Evolutionary conservation across 1,140 invertebrate genomes (phyloP), one percentile per base, ranked within the genome.

Genomic region (Cryptotermes secundus): DNA sequence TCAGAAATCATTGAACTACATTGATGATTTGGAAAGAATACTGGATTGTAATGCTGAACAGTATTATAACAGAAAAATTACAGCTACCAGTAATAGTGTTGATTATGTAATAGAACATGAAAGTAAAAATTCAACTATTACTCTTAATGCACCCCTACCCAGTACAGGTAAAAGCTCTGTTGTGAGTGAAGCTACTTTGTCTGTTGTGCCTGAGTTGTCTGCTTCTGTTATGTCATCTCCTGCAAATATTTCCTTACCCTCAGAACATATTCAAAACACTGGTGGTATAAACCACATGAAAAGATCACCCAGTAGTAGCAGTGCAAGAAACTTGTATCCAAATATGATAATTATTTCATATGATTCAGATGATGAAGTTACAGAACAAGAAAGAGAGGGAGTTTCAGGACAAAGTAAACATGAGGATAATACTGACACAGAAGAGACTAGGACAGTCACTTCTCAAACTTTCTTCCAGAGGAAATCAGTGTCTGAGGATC

Each of bases 141-240:
- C 2, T 72, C 26, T 31, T 26, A 72, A n/a, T 72, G 26, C 59
- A 72, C 26, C 59, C 31, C 6, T 49, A 2, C 26, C 19, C 59
- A 72, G 7, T n/a, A 86, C 79, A 12, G 45, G 82, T 45, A 14
- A 85, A 83, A 19, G 45, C 59, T n/a, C 26, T 72, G 59, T 72
- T 72, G 59, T 31, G n/a, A n/a, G n/a, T 6, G 59, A 72, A 31
- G n/a, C 59, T 72, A 10, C 59, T 31, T n/a, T 31, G 26, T 72
- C 59, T n/a, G 16, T 9, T 72, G 59, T 72, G 26, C n/a, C 1
- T 31, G 1, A 31, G n/a, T 72, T 31, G 59, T 72, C 59, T 72
- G 59, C 59, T 72, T 72, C 59, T 72, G 59, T 72, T 72, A 9
- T 72, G 59, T 72, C 59, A 72, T 9, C 59, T 72, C 59, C 59